Evolutionary conservation across 2,888 invertebrate genomes (phyloP).

Genomic region (Magallana nippona): DNA sequence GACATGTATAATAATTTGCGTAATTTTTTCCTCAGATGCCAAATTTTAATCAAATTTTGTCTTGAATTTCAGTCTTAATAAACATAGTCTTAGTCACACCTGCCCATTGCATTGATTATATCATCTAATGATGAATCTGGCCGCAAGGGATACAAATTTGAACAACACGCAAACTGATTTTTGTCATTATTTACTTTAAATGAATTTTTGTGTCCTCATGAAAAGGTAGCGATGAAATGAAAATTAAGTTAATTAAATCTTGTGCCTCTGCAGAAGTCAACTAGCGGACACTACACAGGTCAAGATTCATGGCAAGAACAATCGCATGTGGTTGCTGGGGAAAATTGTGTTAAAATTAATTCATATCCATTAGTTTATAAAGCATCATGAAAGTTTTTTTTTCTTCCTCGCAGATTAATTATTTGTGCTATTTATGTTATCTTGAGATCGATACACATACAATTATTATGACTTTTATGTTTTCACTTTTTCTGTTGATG

Average conservation of each 20-base stretch:
- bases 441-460: background rate
- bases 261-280: conserved; percentile 28
- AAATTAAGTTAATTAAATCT: conserved; percentile 33
- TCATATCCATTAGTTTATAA: background rate
- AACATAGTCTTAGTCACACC: conserved; percentile 1
- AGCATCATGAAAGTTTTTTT: background rate
- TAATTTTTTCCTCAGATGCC: background rate
- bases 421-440: background rate
- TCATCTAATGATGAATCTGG: conserved; percentile 27
- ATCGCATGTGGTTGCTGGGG: conserved; percentile 1
- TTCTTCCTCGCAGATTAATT: background rate
- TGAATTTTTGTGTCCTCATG: conserved; percentile 18
- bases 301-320: conserved; percentile 1
- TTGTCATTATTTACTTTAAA: conserved; percentile 22
- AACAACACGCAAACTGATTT: conserved; percentile 24
- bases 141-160: conserved; percentile 7
- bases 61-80: conserved; percentile 33
- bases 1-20: background rate
- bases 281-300: conserved; percentile 13
- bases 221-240: conserved; percentile 30
- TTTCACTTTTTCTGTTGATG: background rate
- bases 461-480: background rate
- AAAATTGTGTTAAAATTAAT: conserved; percentile 12
- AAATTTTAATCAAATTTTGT: conserved; percentile 27
- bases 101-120: conserved; percentile 28